These are phyloP conservation scores for Leptinotarsa haldemani DNA, from an alignment of 2,888 invertebrate genomes.

Conservation along the genomic window DNA sequence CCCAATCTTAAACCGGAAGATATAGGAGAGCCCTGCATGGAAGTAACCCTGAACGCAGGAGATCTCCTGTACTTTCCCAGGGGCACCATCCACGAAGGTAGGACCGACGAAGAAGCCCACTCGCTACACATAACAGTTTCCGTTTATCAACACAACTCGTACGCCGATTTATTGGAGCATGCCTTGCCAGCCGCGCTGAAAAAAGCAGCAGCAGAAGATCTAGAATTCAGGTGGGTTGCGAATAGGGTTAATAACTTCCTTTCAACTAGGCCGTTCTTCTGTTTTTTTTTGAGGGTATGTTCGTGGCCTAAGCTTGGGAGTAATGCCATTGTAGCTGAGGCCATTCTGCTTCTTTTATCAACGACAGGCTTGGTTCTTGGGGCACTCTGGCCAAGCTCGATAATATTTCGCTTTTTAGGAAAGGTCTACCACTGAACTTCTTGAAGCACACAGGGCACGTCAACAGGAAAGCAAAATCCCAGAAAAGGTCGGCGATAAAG, in stretches of 20 bases:
- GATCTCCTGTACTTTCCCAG: slow-evolving; percentile 95
- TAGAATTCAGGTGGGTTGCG: slow-evolving; percentile 69
- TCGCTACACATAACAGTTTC: slow-evolving; percentile 96
- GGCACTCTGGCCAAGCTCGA: too few species aligned
- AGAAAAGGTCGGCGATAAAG: slow-evolving; percentile 65
- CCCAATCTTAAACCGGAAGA: slow-evolving; percentile 79
- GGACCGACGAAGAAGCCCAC: slow-evolving; percentile 81
- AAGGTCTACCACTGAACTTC: slow-evolving; percentile 84
- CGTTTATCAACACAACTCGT: slow-evolving; percentile 90
- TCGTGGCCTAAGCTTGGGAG: too few species aligned
- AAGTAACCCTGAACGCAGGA: slow-evolving; percentile 83
- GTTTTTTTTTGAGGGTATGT: too few species aligned
- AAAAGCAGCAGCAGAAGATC: slow-evolving; percentile 76
- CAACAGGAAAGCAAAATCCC: slow-evolving; percentile 69
- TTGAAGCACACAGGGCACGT: slow-evolving; percentile 80
- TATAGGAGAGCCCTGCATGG: slow-evolving; percentile 83
- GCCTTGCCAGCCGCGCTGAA: slow-evolving; percentile 81
- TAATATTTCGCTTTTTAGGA: background rate
- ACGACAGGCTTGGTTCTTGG: slow-evolving; percentile 42
- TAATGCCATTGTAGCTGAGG: too few species aligned
- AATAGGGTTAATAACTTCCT: background rate
- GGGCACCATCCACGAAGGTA: slow-evolving; percentile 88
- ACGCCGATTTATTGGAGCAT: slow-evolving; percentile 88
- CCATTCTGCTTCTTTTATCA: background rate
- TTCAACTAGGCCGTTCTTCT: too few species aligned